Conservation (phyloP, 2,888 invertebrate species). For the Idaea dimidiata region DNA sequence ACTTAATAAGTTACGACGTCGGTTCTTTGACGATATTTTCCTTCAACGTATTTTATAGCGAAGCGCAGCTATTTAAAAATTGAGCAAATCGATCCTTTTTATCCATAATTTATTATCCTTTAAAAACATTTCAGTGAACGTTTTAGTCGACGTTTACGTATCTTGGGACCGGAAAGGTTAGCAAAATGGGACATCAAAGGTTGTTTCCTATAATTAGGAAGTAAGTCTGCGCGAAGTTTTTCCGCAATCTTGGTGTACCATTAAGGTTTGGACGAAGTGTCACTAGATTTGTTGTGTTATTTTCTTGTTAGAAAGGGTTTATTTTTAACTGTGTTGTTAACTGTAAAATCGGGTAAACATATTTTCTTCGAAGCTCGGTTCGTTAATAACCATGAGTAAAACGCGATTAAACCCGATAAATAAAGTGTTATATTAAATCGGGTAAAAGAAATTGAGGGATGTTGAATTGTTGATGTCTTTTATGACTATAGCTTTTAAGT, state of each 20-base stretch:
- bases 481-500: no score
- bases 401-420: no score
- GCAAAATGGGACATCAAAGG: neutral
- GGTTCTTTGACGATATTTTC: neutral
- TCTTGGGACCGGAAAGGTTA: neutral
- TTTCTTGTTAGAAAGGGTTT: neutral
- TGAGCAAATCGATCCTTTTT: neutral
- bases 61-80: neutral
- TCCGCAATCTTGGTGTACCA: neutral
- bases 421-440: no score
- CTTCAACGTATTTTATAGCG: neutral
- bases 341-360: no score
- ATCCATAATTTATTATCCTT: constrained; percentile 1
- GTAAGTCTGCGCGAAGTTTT: neutral
- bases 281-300: neutral
- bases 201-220: neutral
- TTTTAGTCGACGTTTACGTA: neutral
- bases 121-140: neutral
- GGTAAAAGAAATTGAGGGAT: no score
- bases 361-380: no score
- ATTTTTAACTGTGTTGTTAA: neutral
- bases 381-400: no score
- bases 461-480: no score
- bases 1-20: neutral
- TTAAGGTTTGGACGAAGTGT: neutral